Base-by-base conservation (phyloP, 2,113 vertebrate species). In the Prinia subflava region DNA sequence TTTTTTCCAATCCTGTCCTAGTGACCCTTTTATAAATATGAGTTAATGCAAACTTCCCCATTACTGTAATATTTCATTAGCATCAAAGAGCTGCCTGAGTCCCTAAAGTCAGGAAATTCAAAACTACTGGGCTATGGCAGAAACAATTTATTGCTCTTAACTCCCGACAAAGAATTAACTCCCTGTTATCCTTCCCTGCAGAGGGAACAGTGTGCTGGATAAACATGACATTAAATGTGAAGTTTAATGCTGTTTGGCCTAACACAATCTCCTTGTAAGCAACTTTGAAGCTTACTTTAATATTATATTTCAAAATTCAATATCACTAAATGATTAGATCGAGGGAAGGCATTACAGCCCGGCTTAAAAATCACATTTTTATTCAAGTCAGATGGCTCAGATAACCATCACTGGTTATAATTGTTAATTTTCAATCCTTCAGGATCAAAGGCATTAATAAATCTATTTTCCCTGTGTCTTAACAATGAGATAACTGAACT, bases 51-150 rank as follows among this genome's bases (percentile, higher is more conserved):
- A 92, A 73, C 86, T 86, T 91, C 81, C 78, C 94, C 83, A 92
- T 90, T 78, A 90, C 83, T 94, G 93, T 63, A 94, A 75, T 83
- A 81, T 89, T 92, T 94, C 93, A 94, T 96, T 81, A 96, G 91
- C 92, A 95, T 92, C 92, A 96, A 92, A 95, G 91, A 92, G 78
- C 85, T 91, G 87, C 33, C 76, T 94, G 64, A 9, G 81, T 95
- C 89, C 85, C 90, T 86, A 67, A 92, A 95, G 92, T 74, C 77
- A 76, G 96, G 87, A 89, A 94, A 96, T 86, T 90, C 95, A 94
- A 67, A 95, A 75, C 86, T 89, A 92, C 89, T 87, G 83, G 82
- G 75, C 57, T 89, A 35, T 49, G 87, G 71, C 93, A 94, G 89
- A 63, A 89, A 59, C 75, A 60, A 92, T 91, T 94, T 70, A 90